Percentiles rank a stretch among this genome's conserved stretches.
phyloP scores from a whole-genome alignment of 2,113 vertebrate species.

The Thunnus maccoyii region DNA sequence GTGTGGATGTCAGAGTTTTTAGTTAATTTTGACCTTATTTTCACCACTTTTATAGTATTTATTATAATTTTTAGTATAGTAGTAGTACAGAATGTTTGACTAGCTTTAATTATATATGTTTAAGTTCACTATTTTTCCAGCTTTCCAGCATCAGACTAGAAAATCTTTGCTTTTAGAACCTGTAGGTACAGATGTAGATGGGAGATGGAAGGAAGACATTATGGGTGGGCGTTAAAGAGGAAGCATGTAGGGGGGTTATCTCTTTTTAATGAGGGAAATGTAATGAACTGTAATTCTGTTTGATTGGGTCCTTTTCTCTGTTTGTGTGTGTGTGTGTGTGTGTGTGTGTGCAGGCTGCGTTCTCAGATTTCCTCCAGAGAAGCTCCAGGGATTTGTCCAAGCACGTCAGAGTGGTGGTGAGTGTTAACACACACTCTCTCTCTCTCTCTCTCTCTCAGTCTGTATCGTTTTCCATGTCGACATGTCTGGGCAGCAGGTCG shows the following conservation, averaged over 20 bases:
- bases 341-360: slow-evolving; percentile 88
- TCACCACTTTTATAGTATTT: not conserved
- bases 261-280: slow-evolving; percentile 61
- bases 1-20: not conserved
- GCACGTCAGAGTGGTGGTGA: slow-evolving; percentile 96
- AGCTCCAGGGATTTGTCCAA: slow-evolving; percentile 98
- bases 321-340: slow-evolving; percentile 31
- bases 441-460: slow-evolving; percentile 18
- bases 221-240: slow-evolving; percentile 18
- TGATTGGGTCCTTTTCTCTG: slow-evolving; percentile 41
- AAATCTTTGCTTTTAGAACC: not conserved
- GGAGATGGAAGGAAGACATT: slow-evolving; percentile 11
- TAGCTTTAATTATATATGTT: no score
- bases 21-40: not conserved
- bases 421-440: slow-evolving; percentile 70
- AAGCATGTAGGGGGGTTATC: slow-evolving; percentile 34
- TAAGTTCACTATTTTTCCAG: no score
- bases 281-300: slow-evolving; percentile 63
- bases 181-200: not conserved
- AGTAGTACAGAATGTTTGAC: no score
- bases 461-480: slow-evolving; percentile 62
- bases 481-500: slow-evolving; percentile 46
- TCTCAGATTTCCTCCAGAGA: slow-evolving; percentile 96
- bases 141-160: no score
- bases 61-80: no score